phyloP scores from a whole-genome alignment of 1,140 invertebrate genomes.

The Sinella curviseta region DNA sequence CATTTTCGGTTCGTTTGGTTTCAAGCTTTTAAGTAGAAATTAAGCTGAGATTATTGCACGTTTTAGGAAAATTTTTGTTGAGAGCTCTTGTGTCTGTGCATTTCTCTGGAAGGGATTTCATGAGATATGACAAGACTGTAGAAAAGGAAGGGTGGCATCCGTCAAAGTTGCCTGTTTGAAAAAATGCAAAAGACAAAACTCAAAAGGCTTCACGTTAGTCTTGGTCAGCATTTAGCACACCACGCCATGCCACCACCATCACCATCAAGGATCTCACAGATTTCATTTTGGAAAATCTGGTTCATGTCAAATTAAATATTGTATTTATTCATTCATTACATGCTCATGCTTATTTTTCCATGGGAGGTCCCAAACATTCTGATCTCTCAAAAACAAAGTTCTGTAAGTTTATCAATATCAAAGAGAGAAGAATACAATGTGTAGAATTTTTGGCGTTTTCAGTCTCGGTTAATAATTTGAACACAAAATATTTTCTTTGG shows the following conservation, averaged over 20 bases:
- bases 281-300: constrained; percentile 12
- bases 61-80: constrained; percentile 6
- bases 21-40: too few species aligned
- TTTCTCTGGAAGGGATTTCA: neutral
- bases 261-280: neutral
- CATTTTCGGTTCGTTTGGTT: too few species aligned
- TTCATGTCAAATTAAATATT: constrained; percentile 24
- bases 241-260: neutral
- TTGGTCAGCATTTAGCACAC: neutral
- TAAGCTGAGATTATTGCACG: constrained; percentile 20
- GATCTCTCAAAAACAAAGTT: neutral
- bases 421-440: neutral
- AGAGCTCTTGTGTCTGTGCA: neutral
- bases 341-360: neutral
- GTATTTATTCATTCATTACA: neutral
- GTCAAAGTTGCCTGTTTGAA: neutral
- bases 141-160: neutral
- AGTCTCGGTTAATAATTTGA: too few species aligned
- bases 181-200: too few species aligned
- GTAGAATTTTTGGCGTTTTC: too few species aligned
- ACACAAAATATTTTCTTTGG: neutral
- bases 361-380: constrained; percentile 11
- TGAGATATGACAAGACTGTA: neutral
- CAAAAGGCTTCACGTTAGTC: too few species aligned
- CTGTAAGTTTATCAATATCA: neutral